A percentile compares a stretch with the other conserved stretches of the same genome.
These are phyloP conservation scores for Sebastes flavidus DNA, from an alignment of 2,797 vertebrate genomes.

Conservation along the genomic window DNA sequence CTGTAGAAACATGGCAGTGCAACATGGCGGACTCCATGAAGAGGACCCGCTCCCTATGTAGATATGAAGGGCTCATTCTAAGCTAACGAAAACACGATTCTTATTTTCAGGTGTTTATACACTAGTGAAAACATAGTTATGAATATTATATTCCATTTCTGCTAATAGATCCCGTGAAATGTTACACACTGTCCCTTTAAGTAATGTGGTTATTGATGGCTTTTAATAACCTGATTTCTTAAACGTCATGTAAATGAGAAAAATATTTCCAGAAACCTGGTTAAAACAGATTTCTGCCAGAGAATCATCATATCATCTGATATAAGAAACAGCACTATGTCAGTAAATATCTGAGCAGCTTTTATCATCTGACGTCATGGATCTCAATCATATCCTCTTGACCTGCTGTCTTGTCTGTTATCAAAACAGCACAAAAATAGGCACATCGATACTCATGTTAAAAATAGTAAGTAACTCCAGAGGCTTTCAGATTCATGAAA, in stretches of 20 bases:
- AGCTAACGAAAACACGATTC: too few species aligned
- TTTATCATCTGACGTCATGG: background rate
- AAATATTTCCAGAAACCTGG: background rate
- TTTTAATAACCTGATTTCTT: background rate
- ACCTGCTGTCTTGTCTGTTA: background rate
- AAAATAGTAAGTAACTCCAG: conserved; percentile 19
- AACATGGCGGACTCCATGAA: too few species aligned
- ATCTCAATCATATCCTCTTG: background rate
- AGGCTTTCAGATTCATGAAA: background rate
- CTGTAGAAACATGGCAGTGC: too few species aligned
- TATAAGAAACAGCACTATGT: background rate
- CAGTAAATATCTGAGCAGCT: background rate
- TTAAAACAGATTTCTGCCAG: background rate
- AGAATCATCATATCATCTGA: background rate
- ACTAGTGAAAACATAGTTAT: too few species aligned
- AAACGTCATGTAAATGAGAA: background rate
- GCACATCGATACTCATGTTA: background rate
- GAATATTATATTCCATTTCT: too few species aligned
- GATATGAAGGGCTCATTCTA: too few species aligned
- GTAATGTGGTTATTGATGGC: background rate
- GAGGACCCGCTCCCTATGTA: too few species aligned
- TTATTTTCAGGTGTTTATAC: too few species aligned
- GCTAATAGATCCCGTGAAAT: too few species aligned
- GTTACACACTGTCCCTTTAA: background rate
- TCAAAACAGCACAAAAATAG: conserved; percentile 31